Conservation (phyloP, 1,140 invertebrate genomes). For the Eriocheir sinensis region DNA sequence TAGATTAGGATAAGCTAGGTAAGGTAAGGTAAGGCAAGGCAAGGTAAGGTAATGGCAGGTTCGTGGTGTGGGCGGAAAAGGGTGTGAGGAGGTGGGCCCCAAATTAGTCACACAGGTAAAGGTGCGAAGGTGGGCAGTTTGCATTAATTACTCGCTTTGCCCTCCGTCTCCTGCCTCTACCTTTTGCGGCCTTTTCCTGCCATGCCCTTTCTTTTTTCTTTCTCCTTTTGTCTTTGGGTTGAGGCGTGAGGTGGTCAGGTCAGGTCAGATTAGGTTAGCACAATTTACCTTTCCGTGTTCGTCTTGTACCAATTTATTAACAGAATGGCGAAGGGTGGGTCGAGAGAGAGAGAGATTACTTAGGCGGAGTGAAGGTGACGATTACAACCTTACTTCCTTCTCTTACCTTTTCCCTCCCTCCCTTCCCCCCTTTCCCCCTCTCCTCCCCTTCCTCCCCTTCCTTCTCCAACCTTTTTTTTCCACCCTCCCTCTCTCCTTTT, state of each 20-base stretch:
- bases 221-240: too few species aligned
- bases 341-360: too few species aligned
- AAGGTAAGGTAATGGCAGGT: too few species aligned
- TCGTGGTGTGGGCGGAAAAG: background rate
- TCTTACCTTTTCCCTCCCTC: background rate
- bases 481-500: background rate
- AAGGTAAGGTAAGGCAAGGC: too few species aligned
- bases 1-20: too few species aligned
- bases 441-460: background rate
- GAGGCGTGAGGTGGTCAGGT: background rate
- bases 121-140: background rate
- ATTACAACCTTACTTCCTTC: background rate
- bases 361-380: background rate
- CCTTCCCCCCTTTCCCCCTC: background rate
- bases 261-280: background rate
- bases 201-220: too few species aligned
- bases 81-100: background rate
- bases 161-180: background rate
- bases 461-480: background rate
- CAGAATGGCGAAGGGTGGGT: background rate
- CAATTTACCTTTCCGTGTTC: background rate
- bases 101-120: too few species aligned
- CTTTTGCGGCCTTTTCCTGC: background rate
- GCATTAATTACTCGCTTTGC: background rate
- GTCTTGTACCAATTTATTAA: background rate